Conservation (phyloP, 1,140 invertebrate genomes). For the Habropoda laboriosa region DNA sequence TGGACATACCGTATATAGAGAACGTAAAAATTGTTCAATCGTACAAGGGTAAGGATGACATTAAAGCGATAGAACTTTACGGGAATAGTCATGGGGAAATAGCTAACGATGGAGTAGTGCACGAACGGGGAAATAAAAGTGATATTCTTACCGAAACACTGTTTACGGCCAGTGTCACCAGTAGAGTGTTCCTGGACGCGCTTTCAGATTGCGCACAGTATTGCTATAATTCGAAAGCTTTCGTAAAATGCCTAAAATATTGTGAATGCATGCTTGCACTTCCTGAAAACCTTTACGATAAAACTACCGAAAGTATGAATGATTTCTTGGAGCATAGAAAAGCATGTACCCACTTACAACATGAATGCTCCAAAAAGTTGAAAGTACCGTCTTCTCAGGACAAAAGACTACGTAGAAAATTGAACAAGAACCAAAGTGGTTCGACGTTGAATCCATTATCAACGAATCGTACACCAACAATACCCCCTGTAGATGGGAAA, state of each 20-base stretch:
- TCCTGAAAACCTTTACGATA: conserved; percentile 45
- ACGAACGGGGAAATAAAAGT: conserved; percentile 21
- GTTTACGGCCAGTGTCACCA: conserved; percentile 59
- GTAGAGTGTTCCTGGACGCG: conserved; percentile 63
- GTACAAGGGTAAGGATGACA: conserved; percentile 70
- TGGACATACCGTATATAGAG: conserved; percentile 59
- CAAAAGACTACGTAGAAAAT: conserved; percentile 8
- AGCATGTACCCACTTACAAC: conserved; percentile 65
- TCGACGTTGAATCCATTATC: not conserved
- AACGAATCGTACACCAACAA: not conserved
- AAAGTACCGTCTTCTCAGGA: conserved; percentile 9
- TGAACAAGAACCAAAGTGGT: not conserved
- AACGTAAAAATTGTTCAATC: conserved; percentile 60
- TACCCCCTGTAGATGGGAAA: conserved; percentile 70
- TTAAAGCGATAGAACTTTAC: conserved; percentile 61
- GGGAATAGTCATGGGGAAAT: conserved; percentile 12
- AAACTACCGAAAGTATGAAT: conserved; percentile 45
- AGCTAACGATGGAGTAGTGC: conserved; percentile 1
- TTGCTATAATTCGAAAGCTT: conserved; percentile 61
- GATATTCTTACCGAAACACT: conserved; percentile 70
- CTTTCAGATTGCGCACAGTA: conserved; percentile 64
- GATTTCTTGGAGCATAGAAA: conserved; percentile 64
- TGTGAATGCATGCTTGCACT: conserved; percentile 67
- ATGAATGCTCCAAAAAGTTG: conserved; percentile 66
- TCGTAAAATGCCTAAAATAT: conserved; percentile 67